These are phyloP conservation scores for Lasioglossum villosulum DNA, from an alignment of 2,888 invertebrate genomes.

Conservation along the genomic window DNA sequence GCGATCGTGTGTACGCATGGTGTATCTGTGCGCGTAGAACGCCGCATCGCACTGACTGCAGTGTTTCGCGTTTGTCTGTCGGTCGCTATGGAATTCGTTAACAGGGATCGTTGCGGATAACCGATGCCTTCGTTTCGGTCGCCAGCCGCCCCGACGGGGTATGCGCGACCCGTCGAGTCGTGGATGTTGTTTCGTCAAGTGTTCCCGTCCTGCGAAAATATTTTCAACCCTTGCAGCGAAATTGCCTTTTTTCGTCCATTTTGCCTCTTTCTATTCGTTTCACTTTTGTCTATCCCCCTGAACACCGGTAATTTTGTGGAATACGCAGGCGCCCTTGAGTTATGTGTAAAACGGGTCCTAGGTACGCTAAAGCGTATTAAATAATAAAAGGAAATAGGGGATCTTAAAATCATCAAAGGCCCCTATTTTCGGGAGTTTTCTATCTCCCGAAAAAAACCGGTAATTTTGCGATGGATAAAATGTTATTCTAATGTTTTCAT, in stretches of 20 bases:
- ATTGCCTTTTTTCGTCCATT: background rate
- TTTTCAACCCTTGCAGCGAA: background rate
- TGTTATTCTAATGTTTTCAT: no score
- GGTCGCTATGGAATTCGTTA: conserved; percentile 35
- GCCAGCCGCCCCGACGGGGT: background rate
- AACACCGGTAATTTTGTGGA: background rate
- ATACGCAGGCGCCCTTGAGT: no score
- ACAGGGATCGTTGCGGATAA: conserved; percentile 43
- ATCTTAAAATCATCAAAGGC: no score
- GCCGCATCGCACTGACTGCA: background rate
- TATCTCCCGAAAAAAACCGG: no score
- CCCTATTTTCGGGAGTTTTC: no score
- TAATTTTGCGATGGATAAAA: background rate
- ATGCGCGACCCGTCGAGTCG: background rate
- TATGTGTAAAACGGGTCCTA: no score
- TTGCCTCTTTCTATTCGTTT: background rate
- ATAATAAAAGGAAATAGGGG: no score
- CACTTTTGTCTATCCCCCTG: background rate
- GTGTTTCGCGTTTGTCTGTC: conserved; percentile 9
- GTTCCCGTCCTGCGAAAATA: background rate
- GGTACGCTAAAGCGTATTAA: no score
- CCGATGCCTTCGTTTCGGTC: conserved; percentile 16
- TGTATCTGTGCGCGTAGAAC: background rate
- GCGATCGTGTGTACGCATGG: background rate
- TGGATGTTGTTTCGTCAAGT: background rate